Base-by-base conservation (phyloP, 2,888 invertebrate genomes). In the Acleris sparsana region DNA sequence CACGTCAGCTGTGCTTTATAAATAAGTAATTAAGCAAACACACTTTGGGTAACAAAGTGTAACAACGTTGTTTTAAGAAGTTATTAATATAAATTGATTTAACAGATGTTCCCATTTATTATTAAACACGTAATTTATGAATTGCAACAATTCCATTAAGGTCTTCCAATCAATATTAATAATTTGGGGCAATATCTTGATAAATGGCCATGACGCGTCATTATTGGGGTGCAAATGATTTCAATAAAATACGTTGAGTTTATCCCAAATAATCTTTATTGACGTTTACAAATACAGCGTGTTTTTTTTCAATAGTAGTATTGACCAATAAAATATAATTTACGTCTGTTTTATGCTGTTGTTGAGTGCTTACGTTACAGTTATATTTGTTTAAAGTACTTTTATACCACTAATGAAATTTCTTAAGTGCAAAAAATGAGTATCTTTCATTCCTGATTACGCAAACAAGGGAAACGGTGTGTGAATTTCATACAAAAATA, bases 211-310 rank as follows among this genome's bases (percentile, higher is more conserved):
- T 57, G 57, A 57, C 57, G 46, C 57, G 57, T 25, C 57, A 57
- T 25, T 46, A 57, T 57, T 57, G 57, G 57, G 57, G 57, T 44
- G 57, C 57, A 46, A 57, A 57, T 46, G 44, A 46, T 46, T 57
- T 57, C 46, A 57, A 57, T 57, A 57, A 57, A 57, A 57, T 46
- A 57, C 44, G 57, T 46, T 57, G 25, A 25, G 49, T 46, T 43
- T 55, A 57, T 57, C 57, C 57, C 57, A 16, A 44, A 7, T 57
- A 44, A 57, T 57, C 46, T 57, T 57, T 57, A 57, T 44, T 57
- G 57, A 46, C 57, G 2, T 46, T 56, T 44, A 17, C 22, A 4
- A n/a, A 25, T 57, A 57, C 46, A 29, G 57, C 25, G 25, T 44
- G 57, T 46, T 46, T 17, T 56, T 57, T 49, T 20, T 9, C 6